Percentiles rank a stretch among this genome's conserved stretches.
These are phyloP conservation scores for Bombus ignitus DNA, from an alignment of 1,140 invertebrate genomes.

Conservation along the genomic window DNA sequence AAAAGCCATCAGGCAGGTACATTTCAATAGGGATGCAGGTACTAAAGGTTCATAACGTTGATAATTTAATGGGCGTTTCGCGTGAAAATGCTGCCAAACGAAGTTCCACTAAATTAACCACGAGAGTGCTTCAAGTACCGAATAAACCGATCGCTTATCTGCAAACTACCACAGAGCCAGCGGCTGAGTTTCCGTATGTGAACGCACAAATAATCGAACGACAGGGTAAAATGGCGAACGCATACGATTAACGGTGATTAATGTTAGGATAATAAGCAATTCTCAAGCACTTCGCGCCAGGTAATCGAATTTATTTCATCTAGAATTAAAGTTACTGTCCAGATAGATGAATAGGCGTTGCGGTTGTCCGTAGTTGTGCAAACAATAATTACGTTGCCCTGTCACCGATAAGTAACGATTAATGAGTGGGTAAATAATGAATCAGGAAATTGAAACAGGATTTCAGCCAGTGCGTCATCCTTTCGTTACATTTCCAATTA, in stretches of 20 bases:
- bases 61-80: background rate
- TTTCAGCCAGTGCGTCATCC: background rate
- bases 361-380: background rate
- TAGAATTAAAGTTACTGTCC: background rate
- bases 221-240: background rate
- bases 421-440: conserved; percentile 23
- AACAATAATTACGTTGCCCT: conserved; percentile 7
- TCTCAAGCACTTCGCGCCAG: background rate
- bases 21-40: background rate
- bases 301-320: conserved; percentile 14
- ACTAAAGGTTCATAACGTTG: background rate
- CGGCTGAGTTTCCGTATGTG: background rate
- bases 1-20: background rate
- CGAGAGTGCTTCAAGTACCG: background rate
- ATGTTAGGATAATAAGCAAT: conserved; percentile 11
- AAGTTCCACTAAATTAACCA: background rate
- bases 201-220: background rate
- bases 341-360: conserved; percentile 1
- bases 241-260: conserved; percentile 8
- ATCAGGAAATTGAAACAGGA: background rate
- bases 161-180: background rate
- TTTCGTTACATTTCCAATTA: conserved; percentile 31
- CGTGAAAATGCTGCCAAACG: background rate
- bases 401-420: conserved; percentile 15
- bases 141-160: conserved; percentile 5